Evolutionary conservation across 2,888 invertebrate genomes (phyloP).

Genomic region (Protonemura montana): DNA sequence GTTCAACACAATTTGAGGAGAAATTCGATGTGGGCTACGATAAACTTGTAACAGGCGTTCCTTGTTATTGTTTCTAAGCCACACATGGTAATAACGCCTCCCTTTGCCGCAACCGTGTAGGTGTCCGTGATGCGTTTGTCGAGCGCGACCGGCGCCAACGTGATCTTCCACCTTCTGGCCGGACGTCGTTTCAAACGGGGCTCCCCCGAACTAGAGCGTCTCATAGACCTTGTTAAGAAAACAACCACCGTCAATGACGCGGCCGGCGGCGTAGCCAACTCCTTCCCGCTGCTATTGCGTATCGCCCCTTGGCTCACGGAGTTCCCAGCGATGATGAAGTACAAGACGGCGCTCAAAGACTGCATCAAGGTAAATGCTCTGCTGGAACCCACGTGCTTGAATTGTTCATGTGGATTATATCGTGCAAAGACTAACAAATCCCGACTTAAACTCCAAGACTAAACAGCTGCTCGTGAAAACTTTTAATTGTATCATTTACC

Average conservation of each 20-base stretch:
- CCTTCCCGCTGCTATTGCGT: slow-evolving; percentile 16
- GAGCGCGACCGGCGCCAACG: slow-evolving; percentile 43
- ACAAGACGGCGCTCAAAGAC: slow-evolving; percentile 19
- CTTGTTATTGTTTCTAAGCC: no score
- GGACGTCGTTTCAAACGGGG: slow-evolving; percentile 37
- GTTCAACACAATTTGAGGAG: no score
- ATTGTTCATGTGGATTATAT: no score
- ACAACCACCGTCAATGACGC: slow-evolving; percentile 32
- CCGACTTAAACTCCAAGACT: no score
- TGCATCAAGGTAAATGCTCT: slow-evolving; percentile 27
- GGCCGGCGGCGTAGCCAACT: slow-evolving; percentile 25
- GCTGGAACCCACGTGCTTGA: no score
- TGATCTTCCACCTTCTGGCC: slow-evolving; percentile 44
- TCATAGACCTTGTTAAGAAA: slow-evolving; percentile 13
- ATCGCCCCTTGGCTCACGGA: slow-evolving; percentile 40
- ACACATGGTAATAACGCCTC: no score
- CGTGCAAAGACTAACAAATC: no score
- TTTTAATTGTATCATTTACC: no score
- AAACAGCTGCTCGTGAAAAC: no score
- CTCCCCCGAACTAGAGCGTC: slow-evolving; percentile 25
- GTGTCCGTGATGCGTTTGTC: slow-evolving; percentile 32
- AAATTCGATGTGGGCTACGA: no score
- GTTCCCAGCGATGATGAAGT: slow-evolving; percentile 16
- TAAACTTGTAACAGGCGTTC: background rate
- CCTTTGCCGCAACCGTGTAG: background rate